Evolutionary conservation across 2,888 invertebrate genomes (phyloP).

Genomic region (Gymnosoma rotundatum): DNA sequence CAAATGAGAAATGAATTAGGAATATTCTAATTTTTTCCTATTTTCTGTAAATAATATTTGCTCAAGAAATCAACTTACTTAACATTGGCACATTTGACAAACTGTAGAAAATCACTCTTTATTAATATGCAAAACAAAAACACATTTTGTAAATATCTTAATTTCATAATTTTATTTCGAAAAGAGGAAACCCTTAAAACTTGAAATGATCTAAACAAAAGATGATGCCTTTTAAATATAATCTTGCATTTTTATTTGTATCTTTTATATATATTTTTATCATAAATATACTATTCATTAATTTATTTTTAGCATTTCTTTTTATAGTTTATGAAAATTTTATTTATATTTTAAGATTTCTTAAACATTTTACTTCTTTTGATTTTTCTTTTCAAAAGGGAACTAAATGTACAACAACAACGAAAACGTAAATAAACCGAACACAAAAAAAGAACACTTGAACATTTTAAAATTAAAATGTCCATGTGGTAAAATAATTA

Average conservation of each 20-base stretch:
- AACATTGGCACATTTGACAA: not conserved
- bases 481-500: constrained; percentile 70
- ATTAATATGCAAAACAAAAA: constrained; percentile 34
- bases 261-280: constrained; percentile 31
- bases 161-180: constrained; percentile 46
- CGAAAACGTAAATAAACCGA: constrained; percentile 27
- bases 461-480: constrained; percentile 58
- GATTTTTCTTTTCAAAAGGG: constrained; percentile 20
- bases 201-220: constrained; percentile 49
- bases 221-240: constrained; percentile 55
- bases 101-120: not conserved
- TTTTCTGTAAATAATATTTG: too few species aligned
- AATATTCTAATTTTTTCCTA: too few species aligned
- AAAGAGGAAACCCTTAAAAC: constrained; percentile 13
- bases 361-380: constrained; percentile 34
- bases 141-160: constrained; percentile 7
- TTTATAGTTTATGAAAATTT: constrained; percentile 57
- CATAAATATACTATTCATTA: constrained; percentile 56
- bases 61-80: too few species aligned
- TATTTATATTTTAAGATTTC: constrained; percentile 59
- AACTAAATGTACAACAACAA: constrained; percentile 35
- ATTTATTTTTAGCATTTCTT: constrained; percentile 65
- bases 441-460: constrained; percentile 38
- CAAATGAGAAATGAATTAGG: too few species aligned
- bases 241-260: constrained; percentile 47